phyloP scores from a whole-genome alignment of 2,113 vertebrate genomes.

The Lontra canadensis region DNA sequence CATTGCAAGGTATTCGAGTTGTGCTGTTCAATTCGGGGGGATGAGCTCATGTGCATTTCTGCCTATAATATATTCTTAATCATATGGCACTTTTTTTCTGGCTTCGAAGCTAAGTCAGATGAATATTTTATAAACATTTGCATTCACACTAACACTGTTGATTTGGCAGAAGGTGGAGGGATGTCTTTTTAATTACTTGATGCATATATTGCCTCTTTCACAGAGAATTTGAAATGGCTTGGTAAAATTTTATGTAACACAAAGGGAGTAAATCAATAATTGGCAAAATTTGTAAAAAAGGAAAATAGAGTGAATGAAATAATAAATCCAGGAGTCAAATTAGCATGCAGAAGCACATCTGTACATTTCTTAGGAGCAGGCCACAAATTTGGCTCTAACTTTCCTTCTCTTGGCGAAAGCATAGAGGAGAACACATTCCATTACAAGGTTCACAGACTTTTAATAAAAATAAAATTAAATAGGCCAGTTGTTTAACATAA shows the following conservation, averaged over 20 bases:
- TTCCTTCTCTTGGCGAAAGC: slow-evolving; percentile 12
- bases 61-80: background rate
- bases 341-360: background rate
- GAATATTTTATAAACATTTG: background rate
- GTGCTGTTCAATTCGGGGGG: background rate
- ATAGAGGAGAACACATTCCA: slow-evolving; percentile 36
- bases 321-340: background rate
- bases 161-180: background rate
- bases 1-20: background rate
- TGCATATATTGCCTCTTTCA: background rate
- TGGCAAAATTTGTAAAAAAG: background rate
- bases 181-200: background rate
- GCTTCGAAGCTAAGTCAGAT: background rate
- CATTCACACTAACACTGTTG: background rate
- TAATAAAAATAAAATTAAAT: slow-evolving; percentile 39
- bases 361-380: background rate
- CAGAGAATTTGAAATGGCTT: background rate
- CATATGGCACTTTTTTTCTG: background rate
- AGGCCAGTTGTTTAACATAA: background rate
- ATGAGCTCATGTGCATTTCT: fast-evolving
- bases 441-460: background rate
- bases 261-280: background rate
- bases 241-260: background rate
- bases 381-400: background rate
- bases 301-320: background rate